Base-by-base conservation (phyloP, 2,113 vertebrate genomes). In the Percopsis transmontana region DNA sequence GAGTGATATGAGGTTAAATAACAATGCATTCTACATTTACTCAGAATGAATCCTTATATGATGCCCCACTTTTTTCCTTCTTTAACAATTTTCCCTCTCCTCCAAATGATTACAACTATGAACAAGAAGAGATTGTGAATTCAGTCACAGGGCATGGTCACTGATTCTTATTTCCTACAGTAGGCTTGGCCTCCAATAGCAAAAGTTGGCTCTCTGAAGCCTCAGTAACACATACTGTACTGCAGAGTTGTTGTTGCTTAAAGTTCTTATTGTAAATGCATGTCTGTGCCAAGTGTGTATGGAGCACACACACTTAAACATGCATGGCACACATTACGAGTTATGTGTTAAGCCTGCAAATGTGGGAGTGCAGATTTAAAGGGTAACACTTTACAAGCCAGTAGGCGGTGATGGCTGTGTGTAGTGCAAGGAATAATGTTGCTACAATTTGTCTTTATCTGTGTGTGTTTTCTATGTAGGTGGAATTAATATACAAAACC, bases 161-260 rank as follows among this genome's bases (percentile, higher is more conserved):
- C 69, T 83, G 72, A 77, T 77, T 88, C 80, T 84, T 84, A 80
- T 85, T 87, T 87, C 86, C 87, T 86, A 84, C 70, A 73, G n/a
- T n/a, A 4, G 15, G 73, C 78, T 83, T 80, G 83, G 71, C 84
- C 76, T 77, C 83, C 79, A 82, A 82, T 75, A 81, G 80, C 76
- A 81, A 88, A 87, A 72, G 74, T 81, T 82, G 83, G 81, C 83
- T 87, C 72, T 79, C 8, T 50, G 15, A n/a, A 3, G 48, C 7
- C 10, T 14, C 47, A 48, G 14, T 48, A 16, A 48, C 47, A 16
- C 15, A 48, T 19, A n/a, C 47, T 11, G 11, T 19, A n/a, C 47
- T 33, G 27, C 27, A 33, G 27, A 33, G 27, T 33, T 33, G 27
- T 7, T 33, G 27, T 33, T 4, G 27, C 8, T 33, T 33, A n/a